Percentiles rank a stretch among this genome's conserved stretches.
Evolutionary conservation across 2,113 vertebrate genomes (phyloP).

Genomic region (Spea multiplicata): DNA sequence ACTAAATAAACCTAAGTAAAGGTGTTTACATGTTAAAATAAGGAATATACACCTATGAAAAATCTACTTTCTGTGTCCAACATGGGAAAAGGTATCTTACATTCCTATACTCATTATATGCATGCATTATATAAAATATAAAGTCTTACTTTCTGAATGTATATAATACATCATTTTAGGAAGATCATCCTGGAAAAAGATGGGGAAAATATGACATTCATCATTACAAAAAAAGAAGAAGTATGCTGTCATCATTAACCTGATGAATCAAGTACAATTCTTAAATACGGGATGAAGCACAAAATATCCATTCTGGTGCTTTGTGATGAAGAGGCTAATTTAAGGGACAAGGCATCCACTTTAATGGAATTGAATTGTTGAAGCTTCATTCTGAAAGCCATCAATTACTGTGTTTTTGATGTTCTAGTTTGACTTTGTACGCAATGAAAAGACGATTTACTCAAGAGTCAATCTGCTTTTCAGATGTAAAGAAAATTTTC

Average conservation of each 20-base stretch:
- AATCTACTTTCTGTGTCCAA: too few relatives aligned
- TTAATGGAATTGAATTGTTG: constrained; percentile 60
- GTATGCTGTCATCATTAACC: constrained; percentile 68
- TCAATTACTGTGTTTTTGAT: constrained; percentile 71
- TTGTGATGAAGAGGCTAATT: constrained; percentile 75
- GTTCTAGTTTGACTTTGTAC: constrained; percentile 66
- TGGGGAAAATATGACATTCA: constrained; percentile 59
- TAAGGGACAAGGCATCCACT: constrained; percentile 72
- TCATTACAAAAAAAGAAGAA: constrained; percentile 58
- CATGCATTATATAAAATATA: too few relatives aligned
- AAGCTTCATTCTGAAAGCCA: constrained; percentile 72
- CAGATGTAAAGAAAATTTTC: constrained; percentile 61
- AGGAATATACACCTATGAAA: too few relatives aligned
- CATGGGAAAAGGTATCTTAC: too few relatives aligned
- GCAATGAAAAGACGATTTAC: constrained; percentile 59
- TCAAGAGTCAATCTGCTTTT: constrained; percentile 67
- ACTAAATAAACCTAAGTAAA: too few relatives aligned
- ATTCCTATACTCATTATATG: too few relatives aligned
- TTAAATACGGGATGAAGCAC: constrained; percentile 72
- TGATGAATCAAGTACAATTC: constrained; percentile 62
- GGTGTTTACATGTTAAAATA: too few relatives aligned
- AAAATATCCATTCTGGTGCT: constrained; percentile 58
- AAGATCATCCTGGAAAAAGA: too few relatives aligned
- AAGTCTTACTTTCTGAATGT: too few relatives aligned
- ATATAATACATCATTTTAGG: too few relatives aligned